Base-by-base conservation (phyloP, 2,113 vertebrate genomes). In the Sprattus sprattus region DNA sequence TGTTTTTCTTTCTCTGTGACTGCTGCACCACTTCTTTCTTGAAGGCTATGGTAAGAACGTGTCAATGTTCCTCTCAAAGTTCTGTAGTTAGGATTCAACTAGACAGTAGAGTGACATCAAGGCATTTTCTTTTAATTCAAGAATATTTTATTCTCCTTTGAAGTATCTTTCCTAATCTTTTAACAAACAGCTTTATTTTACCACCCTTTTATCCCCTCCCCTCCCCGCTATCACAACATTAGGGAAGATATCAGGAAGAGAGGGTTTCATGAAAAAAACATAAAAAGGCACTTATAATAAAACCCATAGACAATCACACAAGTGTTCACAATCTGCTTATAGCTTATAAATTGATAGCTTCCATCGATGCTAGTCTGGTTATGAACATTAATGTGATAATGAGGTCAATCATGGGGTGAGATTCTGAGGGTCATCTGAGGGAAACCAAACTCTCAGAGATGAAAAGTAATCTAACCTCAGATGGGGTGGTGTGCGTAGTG, bases 21-120 rank as follows among this genome's bases (percentile, higher is more conserved):
- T 54, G 93, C 93, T 86, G 88, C 86, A 93, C 82, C 88, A 88
- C 82, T 15, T 89, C n/a, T 49, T 39, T 88, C 91, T 84, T 85
- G 7, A 90, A 96, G 95, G 95, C 95, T 75, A 95, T 96, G 95
- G 95, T 96, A 95, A 95, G 95, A 96, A 88, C 25, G 92, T 67
- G 0, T 46, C 67, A 81, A 15, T 39, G 47, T 39, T 39, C 71
- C 25, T 32, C 25, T 78, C 11, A 39, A 78, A 39, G 28, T 28
- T 78, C 0, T 78, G 13, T 78, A 32, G n/a, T 64, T 22, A n/a
- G 60, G 60, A 25, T 6, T 7, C 22, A n/a, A 64, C 60, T 64
- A 9, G 20, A 64, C 16, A n/a, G 28, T 28, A 32, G 25, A 39
- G 67, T 32, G 9, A 71, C 8, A 71, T 71, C 64, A 71, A 71